A percentile compares a stretch with the other conserved stretches of the same genome.
Evolutionary conservation across 2,797 vertebrate species (phyloP).

Genomic region (Leptodactylus fallax): DNA sequence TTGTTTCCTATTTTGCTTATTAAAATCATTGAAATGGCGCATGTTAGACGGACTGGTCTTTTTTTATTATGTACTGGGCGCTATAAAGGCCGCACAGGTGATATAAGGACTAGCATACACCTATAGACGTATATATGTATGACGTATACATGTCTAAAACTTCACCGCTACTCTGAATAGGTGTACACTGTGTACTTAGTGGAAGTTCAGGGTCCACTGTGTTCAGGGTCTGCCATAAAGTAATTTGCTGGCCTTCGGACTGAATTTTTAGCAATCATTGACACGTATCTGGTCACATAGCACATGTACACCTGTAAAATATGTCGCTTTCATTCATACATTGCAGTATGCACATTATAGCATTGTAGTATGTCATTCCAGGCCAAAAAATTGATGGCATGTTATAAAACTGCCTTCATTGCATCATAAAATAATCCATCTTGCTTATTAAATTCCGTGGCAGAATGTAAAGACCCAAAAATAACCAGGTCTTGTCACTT

Average conservation of each 20-base stretch:
- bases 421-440: neutral
- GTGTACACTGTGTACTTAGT: slow-evolving; percentile 29
- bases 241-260: slow-evolving; percentile 57
- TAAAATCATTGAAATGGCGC: slow-evolving; percentile 98
- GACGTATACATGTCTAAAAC: neutral
- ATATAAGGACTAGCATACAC: neutral
- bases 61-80: too few species aligned
- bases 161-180: neutral
- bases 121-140: neutral
- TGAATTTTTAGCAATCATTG: slow-evolving; percentile 56
- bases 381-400: neutral
- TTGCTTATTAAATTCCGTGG: neutral
- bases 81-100: neutral
- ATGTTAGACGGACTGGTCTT: slow-evolving; percentile 76
- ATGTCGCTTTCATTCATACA: slow-evolving; percentile 2
- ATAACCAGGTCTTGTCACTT: neutral
- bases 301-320: slow-evolving; percentile 1
- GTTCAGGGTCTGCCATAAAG: slow-evolving; percentile 47
- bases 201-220: slow-evolving; percentile 55
- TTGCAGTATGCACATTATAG: neutral
- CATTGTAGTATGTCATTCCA: neutral
- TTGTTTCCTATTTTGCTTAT: slow-evolving; percentile 99
- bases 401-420: neutral
- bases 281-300: slow-evolving; percentile 34
- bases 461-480: neutral